phyloP scores from a whole-genome alignment of 2,888 invertebrate species.

The Mylabris sibirica region DNA sequence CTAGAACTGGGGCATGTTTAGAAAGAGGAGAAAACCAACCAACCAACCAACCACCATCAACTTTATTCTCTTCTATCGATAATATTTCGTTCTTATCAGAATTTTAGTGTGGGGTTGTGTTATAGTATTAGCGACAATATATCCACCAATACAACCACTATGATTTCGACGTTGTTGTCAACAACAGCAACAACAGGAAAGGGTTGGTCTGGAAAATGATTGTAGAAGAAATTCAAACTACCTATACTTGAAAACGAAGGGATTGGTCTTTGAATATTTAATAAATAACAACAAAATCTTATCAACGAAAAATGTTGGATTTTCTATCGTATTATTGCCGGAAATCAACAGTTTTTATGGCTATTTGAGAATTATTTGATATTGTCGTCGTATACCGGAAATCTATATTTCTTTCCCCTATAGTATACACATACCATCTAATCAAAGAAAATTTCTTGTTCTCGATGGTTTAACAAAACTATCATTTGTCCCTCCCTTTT shows the following conservation, averaged over 20 bases:
- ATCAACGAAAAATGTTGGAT: not conserved
- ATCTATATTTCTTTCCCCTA: not conserved
- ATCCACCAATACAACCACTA: not conserved
- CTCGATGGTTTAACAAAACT: not conserved
- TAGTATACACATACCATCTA: not conserved
- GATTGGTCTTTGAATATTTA: not conserved
- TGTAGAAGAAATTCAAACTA: not conserved
- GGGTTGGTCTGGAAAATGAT: not conserved
- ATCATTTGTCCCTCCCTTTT: not conserved
- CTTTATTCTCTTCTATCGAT: not conserved
- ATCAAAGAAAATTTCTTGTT: not conserved
- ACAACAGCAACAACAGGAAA: not conserved
- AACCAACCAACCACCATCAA: not conserved
- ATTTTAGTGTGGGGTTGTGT: not conserved
- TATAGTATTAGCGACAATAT: not conserved
- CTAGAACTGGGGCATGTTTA: conserved; percentile 4
- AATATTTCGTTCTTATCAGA: not conserved
- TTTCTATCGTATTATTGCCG: not conserved
- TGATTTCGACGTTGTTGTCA: not conserved
- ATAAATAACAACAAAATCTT: conserved; percentile 2
- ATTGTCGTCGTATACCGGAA: not conserved
- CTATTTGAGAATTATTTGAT: not conserved
- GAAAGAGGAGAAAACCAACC: not conserved
- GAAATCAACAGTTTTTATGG: not conserved
- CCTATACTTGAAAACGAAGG: not conserved